Conservation (phyloP, 2,113 vertebrate species). For the Coreoperca whiteheadi region DNA sequence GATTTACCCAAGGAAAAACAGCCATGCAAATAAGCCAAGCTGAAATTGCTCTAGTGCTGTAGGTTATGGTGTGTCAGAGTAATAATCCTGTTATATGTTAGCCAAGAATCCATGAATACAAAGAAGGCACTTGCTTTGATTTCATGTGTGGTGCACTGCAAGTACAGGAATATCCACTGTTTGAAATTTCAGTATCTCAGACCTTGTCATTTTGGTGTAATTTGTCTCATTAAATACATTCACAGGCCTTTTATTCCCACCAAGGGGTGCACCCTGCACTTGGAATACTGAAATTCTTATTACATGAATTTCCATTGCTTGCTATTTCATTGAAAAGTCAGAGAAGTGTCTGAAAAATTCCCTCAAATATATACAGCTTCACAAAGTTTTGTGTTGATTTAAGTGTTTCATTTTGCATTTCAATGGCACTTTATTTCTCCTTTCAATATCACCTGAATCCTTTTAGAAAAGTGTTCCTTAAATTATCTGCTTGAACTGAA, state of each 20-base stretch:
- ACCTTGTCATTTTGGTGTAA: constrained; percentile 70
- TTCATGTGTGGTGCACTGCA: constrained; percentile 42
- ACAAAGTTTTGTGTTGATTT: constrained; percentile 16
- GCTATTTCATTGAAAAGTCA: constrained; percentile 36
- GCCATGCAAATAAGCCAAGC: constrained; percentile 57
- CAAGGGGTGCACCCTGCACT: constrained; percentile 41
- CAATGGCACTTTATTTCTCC: constrained; percentile 1
- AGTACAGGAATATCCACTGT: constrained; percentile 49
- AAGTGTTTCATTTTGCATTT: constrained; percentile 35
- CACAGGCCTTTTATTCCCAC: constrained; percentile 44
- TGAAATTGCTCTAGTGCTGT: constrained; percentile 54
- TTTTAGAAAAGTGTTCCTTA: constrained; percentile 9
- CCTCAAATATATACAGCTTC: constrained; percentile 22
- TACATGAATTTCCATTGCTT: constrained; percentile 56
- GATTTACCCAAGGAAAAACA: constrained; percentile 42
- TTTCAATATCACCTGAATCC: constrained; percentile 4
- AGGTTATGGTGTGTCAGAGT: constrained; percentile 61
- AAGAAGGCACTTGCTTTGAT: constrained; percentile 68
- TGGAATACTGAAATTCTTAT: constrained; percentile 58
- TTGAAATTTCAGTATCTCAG: constrained; percentile 67
- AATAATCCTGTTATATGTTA: constrained; percentile 73
- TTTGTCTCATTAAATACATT: constrained; percentile 60
- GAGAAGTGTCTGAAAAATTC: constrained; percentile 18
- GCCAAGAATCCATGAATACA: constrained; percentile 73
- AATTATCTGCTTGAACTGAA: constrained; percentile 13